Evolutionary conservation across 1,140 invertebrate genomes (phyloP).

Genomic region (Drosophila aff.): DNA sequence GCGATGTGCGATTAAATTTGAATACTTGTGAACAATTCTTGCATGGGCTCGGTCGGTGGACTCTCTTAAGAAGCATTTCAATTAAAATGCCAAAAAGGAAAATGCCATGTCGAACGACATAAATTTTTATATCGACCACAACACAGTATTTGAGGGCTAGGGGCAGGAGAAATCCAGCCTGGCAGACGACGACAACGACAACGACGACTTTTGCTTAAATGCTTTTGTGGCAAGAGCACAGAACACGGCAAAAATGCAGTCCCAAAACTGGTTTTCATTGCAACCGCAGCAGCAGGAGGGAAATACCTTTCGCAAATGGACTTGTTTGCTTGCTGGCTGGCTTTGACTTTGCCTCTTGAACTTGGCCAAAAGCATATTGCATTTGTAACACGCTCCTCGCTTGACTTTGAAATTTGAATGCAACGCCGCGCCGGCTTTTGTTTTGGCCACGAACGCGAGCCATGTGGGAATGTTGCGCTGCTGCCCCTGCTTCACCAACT

Average conservation of each 20-base stretch:
- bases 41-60: neutral
- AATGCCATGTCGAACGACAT: slow-evolving; percentile 27
- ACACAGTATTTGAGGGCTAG: slow-evolving; percentile 21
- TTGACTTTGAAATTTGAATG: slow-evolving; percentile 75
- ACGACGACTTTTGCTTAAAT: slow-evolving; percentile 67
- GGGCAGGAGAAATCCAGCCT: neutral
- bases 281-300: slow-evolving; percentile 42
- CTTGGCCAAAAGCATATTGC: slow-evolving; percentile 65
- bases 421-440: slow-evolving; percentile 39
- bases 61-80: slow-evolving; percentile 54
- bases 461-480: slow-evolving; percentile 17
- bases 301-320: slow-evolving; percentile 20
- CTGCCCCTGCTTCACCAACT: slow-evolving; percentile 35
- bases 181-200: neutral
- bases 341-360: slow-evolving; percentile 66
- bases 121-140: slow-evolving; percentile 49
- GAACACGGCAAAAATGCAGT: slow-evolving; percentile 43
- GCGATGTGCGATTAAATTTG: slow-evolving; percentile 61
- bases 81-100: slow-evolving; percentile 65
- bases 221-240: slow-evolving; percentile 59
- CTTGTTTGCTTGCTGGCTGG: slow-evolving; percentile 11
- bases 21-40: slow-evolving; percentile 60
- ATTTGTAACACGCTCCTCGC: slow-evolving; percentile 48
- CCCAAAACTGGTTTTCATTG: slow-evolving; percentile 69
- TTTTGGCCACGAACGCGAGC: slow-evolving; percentile 36